Base-by-base conservation (phyloP, 2,113 vertebrate species). In the Cheilinus undulatus region DNA sequence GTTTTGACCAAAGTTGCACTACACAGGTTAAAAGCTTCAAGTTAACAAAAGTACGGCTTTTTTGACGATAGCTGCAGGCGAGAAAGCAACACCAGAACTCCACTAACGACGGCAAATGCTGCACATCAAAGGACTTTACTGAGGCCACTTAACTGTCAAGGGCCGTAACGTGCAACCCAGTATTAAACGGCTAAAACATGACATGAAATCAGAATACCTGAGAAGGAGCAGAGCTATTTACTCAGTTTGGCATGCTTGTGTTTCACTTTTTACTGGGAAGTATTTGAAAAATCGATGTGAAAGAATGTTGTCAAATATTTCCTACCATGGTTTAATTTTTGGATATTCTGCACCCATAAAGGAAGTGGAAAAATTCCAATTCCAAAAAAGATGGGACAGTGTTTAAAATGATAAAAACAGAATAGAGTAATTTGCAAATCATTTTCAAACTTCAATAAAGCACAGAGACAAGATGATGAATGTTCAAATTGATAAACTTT, bases 31-130 rank as follows among this genome's bases (percentile, higher is more conserved):
- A 4, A 11, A 34, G 32, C 40, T 17, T 8, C 2, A 17, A 19
- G 4, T 13, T 3, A 56, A 58, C 38, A 63, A 38, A 49, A 32
- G 28, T 36, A 24, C 7, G 2, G 9, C 15, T 50, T 72, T 43
- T 58, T 58, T 23, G 42, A 10, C 17, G 8, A 23, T 20, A 32
- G 57, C 48, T 50, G 62, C 56, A 54, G 76, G 43, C 43, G 36
- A 13, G 15, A 13, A 15, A 48, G 28, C 4, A 12, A 30, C 45
- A 17, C 2, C 13, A 59, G 32, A 22, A 7, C 32, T 28, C 3
- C 40, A 27, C 62, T 30, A 32, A 40, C 32, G 15, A 23, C 28
- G 13, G 17, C 28, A 48, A 42, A 11, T 32, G 54, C 49, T 49
- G 57, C n/a, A 19, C 32, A 26, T 66, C 19, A 30, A 46, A 30